phyloP scores from a whole-genome alignment of 2,113 vertebrate species.

The Cyanoderma ruficeps region DNA sequence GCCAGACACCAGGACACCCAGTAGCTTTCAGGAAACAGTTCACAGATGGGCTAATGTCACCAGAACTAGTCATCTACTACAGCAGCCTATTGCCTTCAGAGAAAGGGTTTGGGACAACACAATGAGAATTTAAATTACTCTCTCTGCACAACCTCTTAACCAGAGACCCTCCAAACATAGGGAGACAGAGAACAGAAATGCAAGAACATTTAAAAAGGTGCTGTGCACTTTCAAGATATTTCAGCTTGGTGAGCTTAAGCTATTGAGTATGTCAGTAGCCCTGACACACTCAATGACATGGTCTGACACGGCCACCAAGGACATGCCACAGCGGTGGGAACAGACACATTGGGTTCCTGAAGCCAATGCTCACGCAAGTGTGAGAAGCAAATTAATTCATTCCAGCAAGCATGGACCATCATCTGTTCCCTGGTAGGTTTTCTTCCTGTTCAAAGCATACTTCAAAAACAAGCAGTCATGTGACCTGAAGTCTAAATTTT shows the following conservation, averaged over 20 bases:
- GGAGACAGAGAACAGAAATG: background rate
- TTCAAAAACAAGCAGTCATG: background rate
- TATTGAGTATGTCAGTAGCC: accelerated
- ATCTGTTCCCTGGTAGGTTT: background rate
- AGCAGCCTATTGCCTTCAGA: background rate
- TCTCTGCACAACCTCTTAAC: background rate
- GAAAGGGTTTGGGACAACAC: background rate
- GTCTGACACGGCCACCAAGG: too few species aligned
- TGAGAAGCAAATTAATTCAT: background rate
- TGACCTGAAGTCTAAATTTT: background rate
- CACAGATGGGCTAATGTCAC: background rate
- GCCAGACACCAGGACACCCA: background rate
- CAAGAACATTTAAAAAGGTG: background rate
- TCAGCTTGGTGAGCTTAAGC: background rate
- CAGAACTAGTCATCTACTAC: background rate
- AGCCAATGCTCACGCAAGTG: background rate
- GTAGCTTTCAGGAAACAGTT: background rate
- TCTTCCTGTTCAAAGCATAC: background rate
- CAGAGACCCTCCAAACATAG: background rate
- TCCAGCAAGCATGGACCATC: background rate
- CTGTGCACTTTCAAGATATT: background rate
- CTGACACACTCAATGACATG: too few species aligned
- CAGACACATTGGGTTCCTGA: background rate
- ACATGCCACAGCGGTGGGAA: background rate
- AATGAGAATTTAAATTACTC: background rate